These are phyloP conservation scores for Mungos mungo DNA, from an alignment of 2,113 vertebrate species.

Conservation along the genomic window DNA sequence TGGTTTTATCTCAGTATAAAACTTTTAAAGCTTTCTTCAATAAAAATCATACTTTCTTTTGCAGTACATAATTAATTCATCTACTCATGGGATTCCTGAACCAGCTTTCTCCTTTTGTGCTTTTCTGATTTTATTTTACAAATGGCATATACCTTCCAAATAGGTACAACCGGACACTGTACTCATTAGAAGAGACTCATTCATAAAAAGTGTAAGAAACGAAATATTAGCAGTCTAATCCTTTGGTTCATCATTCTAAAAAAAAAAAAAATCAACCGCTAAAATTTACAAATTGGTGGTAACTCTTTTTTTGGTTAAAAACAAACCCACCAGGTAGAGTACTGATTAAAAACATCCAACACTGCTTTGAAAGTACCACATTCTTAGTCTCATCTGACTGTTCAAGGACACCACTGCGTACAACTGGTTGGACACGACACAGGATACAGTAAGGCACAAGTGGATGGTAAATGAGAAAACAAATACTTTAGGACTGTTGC, in stretches of 20 bases:
- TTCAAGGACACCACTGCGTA: conserved; percentile 51
- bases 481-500: conserved; percentile 74
- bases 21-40: conserved; percentile 82
- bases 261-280: conserved; percentile 72
- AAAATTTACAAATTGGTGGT: conserved; percentile 65
- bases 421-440: conserved; percentile 66
- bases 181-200: conserved; percentile 67
- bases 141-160: conserved; percentile 74
- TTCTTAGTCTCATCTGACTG: conserved; percentile 57
- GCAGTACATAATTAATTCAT: conserved; percentile 76
- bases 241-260: conserved; percentile 80
- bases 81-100: conserved; percentile 74
- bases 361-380: conserved; percentile 64
- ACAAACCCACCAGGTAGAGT: conserved; percentile 57
- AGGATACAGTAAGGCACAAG: conserved; percentile 85
- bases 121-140: conserved; percentile 74
- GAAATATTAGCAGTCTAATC: conserved; percentile 79
- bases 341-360: conserved; percentile 62
- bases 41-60: conserved; percentile 81
- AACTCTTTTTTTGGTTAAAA: conserved; percentile 77
- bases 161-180: conserved; percentile 60
- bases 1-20: conserved; percentile 84
- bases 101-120: conserved; percentile 60
- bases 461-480: conserved; percentile 79
- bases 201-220: conserved; percentile 78